Evolutionary conservation across 2,797 vertebrate genomes (phyloP), one percentile per base, ranked within the genome.

Genomic region (Chelidonichthys spinosus): DNA sequence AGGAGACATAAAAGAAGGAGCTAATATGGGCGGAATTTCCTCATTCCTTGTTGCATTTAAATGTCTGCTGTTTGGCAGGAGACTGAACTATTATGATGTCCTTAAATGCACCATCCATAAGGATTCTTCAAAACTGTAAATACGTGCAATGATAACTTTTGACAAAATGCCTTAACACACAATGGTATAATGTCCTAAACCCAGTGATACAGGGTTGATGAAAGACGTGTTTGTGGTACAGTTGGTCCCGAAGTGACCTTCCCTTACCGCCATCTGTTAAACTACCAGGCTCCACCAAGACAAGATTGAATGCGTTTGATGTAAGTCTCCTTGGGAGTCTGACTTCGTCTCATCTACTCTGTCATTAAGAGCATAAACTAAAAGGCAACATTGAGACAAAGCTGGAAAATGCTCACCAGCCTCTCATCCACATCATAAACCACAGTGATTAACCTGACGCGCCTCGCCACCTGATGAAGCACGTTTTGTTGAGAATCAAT

Each of bases 401-500:
- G 50, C 77, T 79, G 67, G 7, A 11, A 50, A 69, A 62, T 25
- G 15, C 7, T 2, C 56, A 6, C 0, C 74, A 18, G 69, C 54
- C 44, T 37, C 56, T 52, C 52, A 14, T 60, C 66, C 32, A 25
- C 7, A 52, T n/a, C 52, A n/a, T 77, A 69, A 81, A 60, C 9
- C 62, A 46, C 11, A 0, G 69, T 69, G 72, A 69, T 78, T 58
- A 81, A 78, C 37, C 11, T 11, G 64, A 25, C 13, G 5, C n/a
- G 10, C 35, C 75, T n/a, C n/a, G 11, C 44, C 52, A 10, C 42
- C 63, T 56, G 67, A 84, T 73, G 63, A 75, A 70, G 80, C 37
- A 33, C 11, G 40, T 32, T 7, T 35, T 3, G 49, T 18, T 39
- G 25, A 54, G 69, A 72, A 82, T 86, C 85, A 69, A 78, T 85